A percentile compares a stretch with the other conserved stretches of the same genome.
Conservation (phyloP, 2,113 vertebrate species). For the Lanius ludovicianus region DNA sequence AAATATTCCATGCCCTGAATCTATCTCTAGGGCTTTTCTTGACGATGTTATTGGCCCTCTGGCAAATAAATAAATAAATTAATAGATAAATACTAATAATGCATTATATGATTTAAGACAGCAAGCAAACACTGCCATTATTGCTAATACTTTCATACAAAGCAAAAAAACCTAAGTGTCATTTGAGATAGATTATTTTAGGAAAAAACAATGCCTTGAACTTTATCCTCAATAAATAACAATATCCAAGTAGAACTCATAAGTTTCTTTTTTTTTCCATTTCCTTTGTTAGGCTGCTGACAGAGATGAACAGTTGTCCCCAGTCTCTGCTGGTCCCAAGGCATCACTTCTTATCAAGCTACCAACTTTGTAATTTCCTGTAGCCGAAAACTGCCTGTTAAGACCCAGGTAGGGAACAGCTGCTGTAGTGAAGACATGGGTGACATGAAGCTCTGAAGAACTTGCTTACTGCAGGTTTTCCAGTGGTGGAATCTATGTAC, state of each 20-base stretch:
- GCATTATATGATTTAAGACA: neutral
- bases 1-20: neutral
- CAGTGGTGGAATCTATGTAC: conserved; percentile 50
- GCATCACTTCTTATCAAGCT: neutral
- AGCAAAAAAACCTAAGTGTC: neutral
- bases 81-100: neutral
- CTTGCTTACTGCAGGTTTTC: conserved; percentile 71
- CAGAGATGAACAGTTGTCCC: neutral
- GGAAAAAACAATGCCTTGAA: neutral
- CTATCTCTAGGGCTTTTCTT: neutral
- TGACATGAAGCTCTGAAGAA: neutral
- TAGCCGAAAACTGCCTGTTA: neutral
- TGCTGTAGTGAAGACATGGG: neutral
- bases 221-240: neutral
- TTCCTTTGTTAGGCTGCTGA: neutral
- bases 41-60: neutral
- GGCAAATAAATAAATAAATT: neutral
- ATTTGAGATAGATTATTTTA: neutral
- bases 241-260: neutral
- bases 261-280: neutral
- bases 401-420: neutral
- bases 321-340: neutral
- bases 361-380: neutral
- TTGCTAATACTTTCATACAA: neutral
- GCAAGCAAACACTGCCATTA: neutral